phyloP scores from a whole-genome alignment of 2,888 invertebrate genomes.

The Heliconius cydno region DNA sequence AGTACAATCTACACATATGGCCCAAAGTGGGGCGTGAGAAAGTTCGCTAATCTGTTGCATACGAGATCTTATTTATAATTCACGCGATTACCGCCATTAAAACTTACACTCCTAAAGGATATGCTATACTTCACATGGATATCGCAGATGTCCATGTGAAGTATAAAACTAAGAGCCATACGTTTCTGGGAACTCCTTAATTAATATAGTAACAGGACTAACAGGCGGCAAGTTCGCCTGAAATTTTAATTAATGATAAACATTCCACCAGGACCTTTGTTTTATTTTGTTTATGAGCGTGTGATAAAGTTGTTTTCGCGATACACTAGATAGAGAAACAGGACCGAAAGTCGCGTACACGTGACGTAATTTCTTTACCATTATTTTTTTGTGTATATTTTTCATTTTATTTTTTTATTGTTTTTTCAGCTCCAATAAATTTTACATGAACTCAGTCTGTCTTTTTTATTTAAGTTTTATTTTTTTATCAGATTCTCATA shows the following conservation, averaged over 20 bases:
- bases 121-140: neutral
- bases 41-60: constrained; percentile 36
- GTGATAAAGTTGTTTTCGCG: neutral
- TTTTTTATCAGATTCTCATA: too few relatives aligned
- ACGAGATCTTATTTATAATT: constrained; percentile 36
- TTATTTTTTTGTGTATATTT: neutral
- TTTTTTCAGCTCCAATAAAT: too few relatives aligned
- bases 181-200: constrained; percentile 12
- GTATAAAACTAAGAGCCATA: neutral
- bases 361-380: neutral
- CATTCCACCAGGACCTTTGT: neutral
- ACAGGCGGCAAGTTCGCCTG: constrained; percentile 2
- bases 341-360: neutral
- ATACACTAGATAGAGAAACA: neutral
- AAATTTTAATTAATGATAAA: constrained; percentile 18
- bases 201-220: constrained; percentile 1
- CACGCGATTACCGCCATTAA: constrained; percentile 28
- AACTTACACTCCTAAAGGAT: constrained; percentile 17
- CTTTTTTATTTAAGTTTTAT: too few relatives aligned
- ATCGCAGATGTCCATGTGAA: constrained; percentile 25
- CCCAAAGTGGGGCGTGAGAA: constrained; percentile 39
- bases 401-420: too few relatives aligned
- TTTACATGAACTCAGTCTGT: too few relatives aligned
- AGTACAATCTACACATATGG: constrained; percentile 16
- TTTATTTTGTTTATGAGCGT: neutral